Conservation (phyloP, 2,113 vertebrate species). For the Sinocyclocheilus anophthalmus region DNA sequence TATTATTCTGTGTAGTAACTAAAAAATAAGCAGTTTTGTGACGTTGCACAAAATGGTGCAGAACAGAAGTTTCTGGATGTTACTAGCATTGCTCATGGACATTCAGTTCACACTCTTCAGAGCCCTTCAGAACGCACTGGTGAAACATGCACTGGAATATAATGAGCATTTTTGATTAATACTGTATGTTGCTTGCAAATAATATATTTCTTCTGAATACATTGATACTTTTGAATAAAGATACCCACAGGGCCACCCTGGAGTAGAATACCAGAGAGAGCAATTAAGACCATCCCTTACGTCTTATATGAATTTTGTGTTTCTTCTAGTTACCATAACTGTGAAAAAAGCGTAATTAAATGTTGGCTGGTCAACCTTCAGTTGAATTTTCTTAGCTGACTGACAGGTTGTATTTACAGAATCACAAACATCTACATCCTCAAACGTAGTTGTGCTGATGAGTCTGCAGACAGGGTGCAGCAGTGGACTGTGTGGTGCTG, state of each 20-base stretch:
- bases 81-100: neutral
- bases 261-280: neutral
- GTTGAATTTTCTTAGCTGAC: slow-evolving; percentile 24
- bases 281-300: neutral
- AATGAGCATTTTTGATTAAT: neutral
- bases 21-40: too few species aligned
- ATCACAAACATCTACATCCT: neutral
- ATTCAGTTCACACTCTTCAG: neutral
- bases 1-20: too few species aligned
- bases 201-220: neutral
- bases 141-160: neutral
- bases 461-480: slow-evolving; percentile 23
- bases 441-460: neutral
- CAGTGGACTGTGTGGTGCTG: neutral
- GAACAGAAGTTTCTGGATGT: neutral
- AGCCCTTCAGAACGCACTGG: neutral
- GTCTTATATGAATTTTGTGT: neutral
- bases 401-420: slow-evolving; percentile 12
- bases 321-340: neutral
- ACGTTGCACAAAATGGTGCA: too few species aligned
- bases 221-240: neutral
- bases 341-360: slow-evolving; percentile 32
- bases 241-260: neutral
- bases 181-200: neutral
- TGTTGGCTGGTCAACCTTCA: slow-evolving; percentile 39